phyloP scores from a whole-genome alignment of 2,888 invertebrate species.

The Tenthredo notha region DNA sequence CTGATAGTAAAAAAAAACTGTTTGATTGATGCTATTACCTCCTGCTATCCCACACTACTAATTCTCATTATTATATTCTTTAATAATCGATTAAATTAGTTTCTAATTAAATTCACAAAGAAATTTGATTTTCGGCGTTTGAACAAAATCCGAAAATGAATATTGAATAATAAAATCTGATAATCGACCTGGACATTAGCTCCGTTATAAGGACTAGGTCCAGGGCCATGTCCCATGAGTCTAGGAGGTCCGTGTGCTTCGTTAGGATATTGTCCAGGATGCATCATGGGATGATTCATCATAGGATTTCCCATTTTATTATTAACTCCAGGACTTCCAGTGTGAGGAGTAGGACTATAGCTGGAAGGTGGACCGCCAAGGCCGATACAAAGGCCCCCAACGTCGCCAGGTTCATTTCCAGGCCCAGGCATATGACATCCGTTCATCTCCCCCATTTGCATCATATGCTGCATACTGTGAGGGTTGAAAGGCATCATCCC shows the following conservation, averaged over 20 bases:
- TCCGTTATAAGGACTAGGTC: conserved; percentile 84
- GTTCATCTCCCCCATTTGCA: conserved; percentile 78
- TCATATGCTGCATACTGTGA: conserved; percentile 75
- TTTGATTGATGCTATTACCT: too few species aligned
- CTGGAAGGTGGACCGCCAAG: conserved; percentile 74
- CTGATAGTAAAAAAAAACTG: too few species aligned
- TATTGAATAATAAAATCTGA: not conserved
- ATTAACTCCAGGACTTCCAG: conserved; percentile 74
- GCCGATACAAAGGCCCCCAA: conserved; percentile 75
- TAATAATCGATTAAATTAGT: too few species aligned
- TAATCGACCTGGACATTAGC: conserved; percentile 83
- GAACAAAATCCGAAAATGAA: not conserved
- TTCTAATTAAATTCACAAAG: too few species aligned
- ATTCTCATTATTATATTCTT: too few species aligned
- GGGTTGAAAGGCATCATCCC: conserved; percentile 82
- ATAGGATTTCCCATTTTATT: conserved; percentile 74
- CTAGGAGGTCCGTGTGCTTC: conserved; percentile 78
- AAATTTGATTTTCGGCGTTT: too few species aligned
- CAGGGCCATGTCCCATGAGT: conserved; percentile 73
- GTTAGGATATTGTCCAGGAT: conserved; percentile 78
- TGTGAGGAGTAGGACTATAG: conserved; percentile 75
- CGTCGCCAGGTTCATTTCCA: conserved; percentile 70
- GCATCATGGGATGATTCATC: conserved; percentile 75
- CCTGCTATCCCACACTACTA: too few species aligned
- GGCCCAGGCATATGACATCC: conserved; percentile 73